Percentiles rank a stretch among this genome's conserved stretches.
Evolutionary conservation across 2,797 vertebrate species (phyloP).

Genomic region (Lepilemur ruficaudatus): DNA sequence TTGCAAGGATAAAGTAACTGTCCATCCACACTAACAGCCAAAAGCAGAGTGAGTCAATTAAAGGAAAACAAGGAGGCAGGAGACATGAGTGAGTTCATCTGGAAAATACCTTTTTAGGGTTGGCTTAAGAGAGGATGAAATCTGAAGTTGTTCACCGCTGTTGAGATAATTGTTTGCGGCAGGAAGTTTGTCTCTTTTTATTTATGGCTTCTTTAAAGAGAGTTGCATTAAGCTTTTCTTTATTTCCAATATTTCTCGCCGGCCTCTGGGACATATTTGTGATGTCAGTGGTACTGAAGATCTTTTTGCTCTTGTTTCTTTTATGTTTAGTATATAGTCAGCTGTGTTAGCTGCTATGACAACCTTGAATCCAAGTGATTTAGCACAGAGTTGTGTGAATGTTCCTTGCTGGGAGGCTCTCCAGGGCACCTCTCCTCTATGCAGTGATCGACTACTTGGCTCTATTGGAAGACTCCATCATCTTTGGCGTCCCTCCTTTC

Average conservation of each 20-base stretch:
- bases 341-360: background rate
- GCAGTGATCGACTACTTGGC: background rate
- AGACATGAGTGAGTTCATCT: background rate
- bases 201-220: background rate
- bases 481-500: background rate
- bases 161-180: constrained; percentile 23
- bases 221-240: background rate
- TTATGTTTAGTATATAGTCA: background rate
- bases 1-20: background rate
- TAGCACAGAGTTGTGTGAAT: rapidly evolving
- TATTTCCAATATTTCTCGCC: background rate
- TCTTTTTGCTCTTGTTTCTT: background rate
- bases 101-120: background rate
- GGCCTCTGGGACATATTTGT: background rate
- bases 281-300: background rate
- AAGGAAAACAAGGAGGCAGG: background rate
- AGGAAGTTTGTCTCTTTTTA: background rate
- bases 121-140: background rate
- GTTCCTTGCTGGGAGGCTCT: background rate
- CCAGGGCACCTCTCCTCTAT: background rate
- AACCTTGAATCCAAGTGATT: background rate
- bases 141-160: background rate
- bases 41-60: background rate
- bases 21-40: background rate
- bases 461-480: background rate